phyloP scores from a whole-genome alignment of 2,113 vertebrate species.

The Ptyas mucosa region DNA sequence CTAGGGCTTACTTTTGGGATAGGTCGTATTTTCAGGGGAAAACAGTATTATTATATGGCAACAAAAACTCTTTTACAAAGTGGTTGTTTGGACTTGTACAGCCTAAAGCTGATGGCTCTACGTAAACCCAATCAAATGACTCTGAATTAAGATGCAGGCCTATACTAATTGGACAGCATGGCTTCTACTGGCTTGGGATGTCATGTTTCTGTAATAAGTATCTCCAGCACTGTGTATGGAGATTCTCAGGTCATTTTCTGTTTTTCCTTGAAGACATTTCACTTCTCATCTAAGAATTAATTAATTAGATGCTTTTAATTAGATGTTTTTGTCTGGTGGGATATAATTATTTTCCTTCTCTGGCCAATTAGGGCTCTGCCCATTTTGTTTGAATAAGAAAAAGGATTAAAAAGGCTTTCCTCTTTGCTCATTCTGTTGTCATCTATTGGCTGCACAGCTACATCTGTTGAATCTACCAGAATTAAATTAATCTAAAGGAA shows the following conservation, averaged over 20 bases:
- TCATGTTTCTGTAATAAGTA: neutral
- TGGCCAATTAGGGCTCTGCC: neutral
- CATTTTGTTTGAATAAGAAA: slow-evolving; percentile 6
- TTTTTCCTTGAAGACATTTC: neutral
- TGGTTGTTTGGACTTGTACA: neutral
- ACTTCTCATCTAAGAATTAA: neutral
- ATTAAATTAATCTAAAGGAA: neutral
- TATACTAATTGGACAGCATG: neutral
- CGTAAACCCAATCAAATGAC: neutral
- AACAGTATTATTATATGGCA: neutral
- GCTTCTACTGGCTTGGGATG: neutral
- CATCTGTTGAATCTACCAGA: neutral
- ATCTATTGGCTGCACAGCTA: neutral
- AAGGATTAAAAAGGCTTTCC: neutral
- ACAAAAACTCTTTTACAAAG: neutral
- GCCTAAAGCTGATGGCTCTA: neutral
- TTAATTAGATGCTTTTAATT: slow-evolving; percentile 3
- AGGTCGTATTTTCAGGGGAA: too few species aligned
- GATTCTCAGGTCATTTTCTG: neutral
- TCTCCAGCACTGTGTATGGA: neutral
- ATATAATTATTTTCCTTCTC: neutral
- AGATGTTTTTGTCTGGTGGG: slow-evolving; percentile 9
- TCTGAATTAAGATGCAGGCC: neutral
- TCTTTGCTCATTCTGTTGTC: neutral
- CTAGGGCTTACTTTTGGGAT: neutral